A percentile compares a stretch with the other conserved stretches of the same genome.
phyloP scores from a whole-genome alignment of 2,113 vertebrate species.

The Anarhynchus alexandrinus region DNA sequence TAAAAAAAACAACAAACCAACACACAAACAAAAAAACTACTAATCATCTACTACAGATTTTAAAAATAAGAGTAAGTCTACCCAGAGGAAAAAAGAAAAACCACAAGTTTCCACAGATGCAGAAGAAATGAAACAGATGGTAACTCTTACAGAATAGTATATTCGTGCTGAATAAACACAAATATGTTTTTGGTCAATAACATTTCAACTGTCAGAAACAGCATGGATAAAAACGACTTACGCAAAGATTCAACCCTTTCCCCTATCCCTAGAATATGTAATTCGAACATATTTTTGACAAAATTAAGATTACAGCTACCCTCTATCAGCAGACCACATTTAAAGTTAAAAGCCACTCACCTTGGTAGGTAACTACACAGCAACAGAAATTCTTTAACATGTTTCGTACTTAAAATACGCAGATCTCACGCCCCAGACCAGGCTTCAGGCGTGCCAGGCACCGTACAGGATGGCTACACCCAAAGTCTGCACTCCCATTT shows the following conservation, averaged over 20 bases:
- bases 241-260: neutral
- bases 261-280: neutral
- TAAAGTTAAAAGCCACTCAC: neutral
- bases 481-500: neutral
- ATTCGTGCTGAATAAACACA: neutral
- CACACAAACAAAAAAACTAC: neutral
- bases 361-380: neutral
- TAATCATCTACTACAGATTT: neutral
- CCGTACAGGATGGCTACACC: neutral
- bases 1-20: neutral
- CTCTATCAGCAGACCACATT: neutral
- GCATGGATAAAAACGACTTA: neutral
- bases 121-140: slow-evolving; percentile 11
- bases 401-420: neutral
- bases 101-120: neutral
- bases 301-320: neutral
- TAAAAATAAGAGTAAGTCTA: neutral
- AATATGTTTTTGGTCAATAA: slow-evolving; percentile 19
- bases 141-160: neutral
- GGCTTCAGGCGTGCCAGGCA: neutral
- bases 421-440: neutral
- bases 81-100: neutral
- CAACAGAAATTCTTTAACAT: neutral
- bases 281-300: neutral
- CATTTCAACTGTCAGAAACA: slow-evolving; percentile 12